Percentiles rank a stretch among this genome's conserved stretches.
phyloP scores from a whole-genome alignment of 2,888 invertebrate species.

The Amphipoea lucens region DNA sequence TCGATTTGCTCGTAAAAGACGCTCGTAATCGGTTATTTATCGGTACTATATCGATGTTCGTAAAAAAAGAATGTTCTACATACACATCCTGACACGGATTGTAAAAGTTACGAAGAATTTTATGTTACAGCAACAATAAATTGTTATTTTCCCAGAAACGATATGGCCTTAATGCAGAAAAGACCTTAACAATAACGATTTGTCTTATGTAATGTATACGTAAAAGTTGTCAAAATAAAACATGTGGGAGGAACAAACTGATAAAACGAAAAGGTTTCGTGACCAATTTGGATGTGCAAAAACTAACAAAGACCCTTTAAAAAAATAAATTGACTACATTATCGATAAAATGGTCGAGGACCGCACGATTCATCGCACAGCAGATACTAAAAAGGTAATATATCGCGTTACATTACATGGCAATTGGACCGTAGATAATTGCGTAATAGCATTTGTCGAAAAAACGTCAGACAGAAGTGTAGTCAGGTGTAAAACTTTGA shows the following conservation, averaged over 20 bases:
- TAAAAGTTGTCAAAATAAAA: slow-evolving; percentile 42
- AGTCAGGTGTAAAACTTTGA: slow-evolving; percentile 83
- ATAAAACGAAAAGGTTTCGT: slow-evolving; percentile 32
- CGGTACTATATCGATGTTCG: slow-evolving; percentile 65
- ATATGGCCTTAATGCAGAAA: slow-evolving; percentile 31
- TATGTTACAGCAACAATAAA: slow-evolving; percentile 55
- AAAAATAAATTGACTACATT: slow-evolving; percentile 32
- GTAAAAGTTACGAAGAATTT: slow-evolving; percentile 59
- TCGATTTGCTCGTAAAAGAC: slow-evolving; percentile 73
- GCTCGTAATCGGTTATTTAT: slow-evolving; percentile 68
- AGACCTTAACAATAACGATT: slow-evolving; percentile 26
- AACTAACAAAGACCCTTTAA: slow-evolving; percentile 32
- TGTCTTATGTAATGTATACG: slow-evolving; percentile 10
- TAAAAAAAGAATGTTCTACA: slow-evolving; percentile 61
- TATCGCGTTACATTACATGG: slow-evolving; percentile 60
- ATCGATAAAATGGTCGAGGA: slow-evolving; percentile 20
- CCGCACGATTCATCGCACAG: slow-evolving; percentile 36
- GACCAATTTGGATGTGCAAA: slow-evolving; percentile 34
- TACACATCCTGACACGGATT: slow-evolving; percentile 58
- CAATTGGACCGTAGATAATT: slow-evolving; percentile 69
- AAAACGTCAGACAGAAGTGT: slow-evolving; percentile 72
- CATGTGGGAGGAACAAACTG: slow-evolving; percentile 1
- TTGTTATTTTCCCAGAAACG: slow-evolving; percentile 54
- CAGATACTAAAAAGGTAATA: slow-evolving; percentile 43
- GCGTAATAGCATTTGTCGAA: slow-evolving; percentile 75